A percentile compares a stretch with the other conserved stretches of the same genome.
Evolutionary conservation across 92 coral and sea anemone species (phyloP).

Genomic region (Epizoanthus fatuus): DNA sequence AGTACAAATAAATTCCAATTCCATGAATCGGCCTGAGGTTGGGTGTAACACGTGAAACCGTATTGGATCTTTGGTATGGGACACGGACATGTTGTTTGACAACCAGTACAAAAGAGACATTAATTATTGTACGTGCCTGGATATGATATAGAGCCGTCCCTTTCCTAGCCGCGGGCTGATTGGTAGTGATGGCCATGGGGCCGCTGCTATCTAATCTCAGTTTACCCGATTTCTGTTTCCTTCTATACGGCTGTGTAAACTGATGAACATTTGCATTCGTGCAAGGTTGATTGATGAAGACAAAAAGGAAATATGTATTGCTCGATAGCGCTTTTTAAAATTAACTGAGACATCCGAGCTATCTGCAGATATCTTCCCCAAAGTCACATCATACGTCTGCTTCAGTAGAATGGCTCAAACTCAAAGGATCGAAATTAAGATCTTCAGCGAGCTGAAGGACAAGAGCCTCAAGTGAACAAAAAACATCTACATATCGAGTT

Average conservation of each 20-base stretch:
- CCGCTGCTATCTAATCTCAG: background rate
- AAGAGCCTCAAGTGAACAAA: too few relatives aligned
- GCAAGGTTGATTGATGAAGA: background rate
- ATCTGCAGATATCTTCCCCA: too few relatives aligned
- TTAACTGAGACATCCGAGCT: background rate
- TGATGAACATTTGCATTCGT: background rate
- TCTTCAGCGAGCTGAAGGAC: too few relatives aligned
- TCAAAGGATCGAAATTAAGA: too few relatives aligned
- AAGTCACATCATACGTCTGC: too few relatives aligned
- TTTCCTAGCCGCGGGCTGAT: conserved; percentile 11
- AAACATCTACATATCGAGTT: too few relatives aligned
- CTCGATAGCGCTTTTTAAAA: background rate
- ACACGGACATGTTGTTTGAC: too few relatives aligned
- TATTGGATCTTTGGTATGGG: too few relatives aligned
- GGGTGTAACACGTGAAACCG: background rate
- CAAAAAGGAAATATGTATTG: background rate
- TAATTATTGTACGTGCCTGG: conserved; percentile 28
- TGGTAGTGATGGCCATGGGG: too few relatives aligned
- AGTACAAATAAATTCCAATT: background rate
- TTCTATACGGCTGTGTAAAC: conserved; percentile 8
- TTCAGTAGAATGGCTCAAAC: too few relatives aligned
- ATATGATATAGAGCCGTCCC: background rate
- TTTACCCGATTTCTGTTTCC: conserved; percentile 6
- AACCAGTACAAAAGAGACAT: background rate
- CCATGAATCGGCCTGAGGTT: background rate